Base-by-base conservation (phyloP, 2,888 invertebrate genomes). In the Myathropa florea region DNA sequence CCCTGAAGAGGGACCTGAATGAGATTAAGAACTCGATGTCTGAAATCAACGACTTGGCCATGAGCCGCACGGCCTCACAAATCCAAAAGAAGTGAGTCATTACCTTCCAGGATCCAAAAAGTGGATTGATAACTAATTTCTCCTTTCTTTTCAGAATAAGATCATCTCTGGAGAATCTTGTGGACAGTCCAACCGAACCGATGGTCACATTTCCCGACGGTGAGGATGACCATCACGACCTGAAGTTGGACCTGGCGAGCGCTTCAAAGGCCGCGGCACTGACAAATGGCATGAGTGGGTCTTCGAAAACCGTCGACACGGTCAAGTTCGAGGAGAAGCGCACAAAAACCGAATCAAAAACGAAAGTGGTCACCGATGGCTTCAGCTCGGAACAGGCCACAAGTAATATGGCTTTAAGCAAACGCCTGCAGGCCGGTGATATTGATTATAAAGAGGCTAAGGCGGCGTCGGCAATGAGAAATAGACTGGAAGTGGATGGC, bases 321-420 rank as follows among this genome's bases (percentile, higher is more conserved):
- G 93, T 97, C 88, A 97, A 97, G 92, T 97, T 96, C 91, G 96
- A 97, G 92, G 96, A 97, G 92, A 97, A 97, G 91, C 95, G 96
- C 89, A 95, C 95, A 92, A 96, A 96, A 87, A 96, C 96, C 73
- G 96, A 96, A 80, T 95, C 95, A 33, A 95, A 95, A 89, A 96
- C 96, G 0, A 96, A 97, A 92, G 96, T 97, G 39, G 95, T 97
- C 23, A 95, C 96, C 79, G 97, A 97, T 90, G 96, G 96, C 88
- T 96, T 95, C 92, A 97, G 96, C 92, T 96, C 97, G 33, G 96
- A 96, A 91, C 95, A 96, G 90, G 93, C 93, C 55, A 94, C 95
- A 28, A 96, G 95, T 55, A 95, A 96, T 91, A 94, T 94, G 70
- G 95, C 96, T 7, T 95, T 96, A 92, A 94, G 95, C 93, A 95